A percentile compares a stretch with the other conserved stretches of the same genome.
phyloP scores from a whole-genome alignment of 2,113 vertebrate species.

The Pterophyllum scalare region DNA sequence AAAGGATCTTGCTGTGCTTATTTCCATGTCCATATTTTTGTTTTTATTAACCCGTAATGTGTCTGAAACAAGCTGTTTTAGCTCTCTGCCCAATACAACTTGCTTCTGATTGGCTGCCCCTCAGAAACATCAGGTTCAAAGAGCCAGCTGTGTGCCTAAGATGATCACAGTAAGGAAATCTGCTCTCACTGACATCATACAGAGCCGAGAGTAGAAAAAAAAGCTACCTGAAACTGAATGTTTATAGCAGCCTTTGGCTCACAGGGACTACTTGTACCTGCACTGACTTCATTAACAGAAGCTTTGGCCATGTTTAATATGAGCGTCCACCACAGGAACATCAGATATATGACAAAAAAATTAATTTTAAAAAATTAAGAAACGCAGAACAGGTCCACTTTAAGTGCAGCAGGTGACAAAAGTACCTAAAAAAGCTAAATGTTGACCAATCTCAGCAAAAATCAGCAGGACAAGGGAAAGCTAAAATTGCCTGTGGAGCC shows the following conservation, averaged over 20 bases:
- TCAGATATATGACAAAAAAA: neutral
- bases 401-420: no score
- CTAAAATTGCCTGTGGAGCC: no score
- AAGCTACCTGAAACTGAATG: neutral
- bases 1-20: neutral
- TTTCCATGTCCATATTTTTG: neutral
- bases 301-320: neutral
- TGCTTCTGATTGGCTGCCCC: neutral
- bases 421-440: no score
- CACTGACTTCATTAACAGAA: neutral
- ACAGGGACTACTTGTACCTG: neutral
- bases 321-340: neutral
- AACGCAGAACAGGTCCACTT: neutral
- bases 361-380: fast-evolving
- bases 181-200: neutral
- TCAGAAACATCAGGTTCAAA: neutral
- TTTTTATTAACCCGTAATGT: neutral
- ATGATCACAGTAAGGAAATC: neutral
- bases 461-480: no score
- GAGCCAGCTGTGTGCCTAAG: neutral
- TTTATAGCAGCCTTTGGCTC: neutral
- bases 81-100: neutral
- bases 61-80: neutral
- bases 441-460: no score
- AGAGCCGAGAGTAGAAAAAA: neutral